Evolutionary conservation across 2,113 vertebrate genomes (phyloP).

Genomic region (Anser brachyrhynchus): DNA sequence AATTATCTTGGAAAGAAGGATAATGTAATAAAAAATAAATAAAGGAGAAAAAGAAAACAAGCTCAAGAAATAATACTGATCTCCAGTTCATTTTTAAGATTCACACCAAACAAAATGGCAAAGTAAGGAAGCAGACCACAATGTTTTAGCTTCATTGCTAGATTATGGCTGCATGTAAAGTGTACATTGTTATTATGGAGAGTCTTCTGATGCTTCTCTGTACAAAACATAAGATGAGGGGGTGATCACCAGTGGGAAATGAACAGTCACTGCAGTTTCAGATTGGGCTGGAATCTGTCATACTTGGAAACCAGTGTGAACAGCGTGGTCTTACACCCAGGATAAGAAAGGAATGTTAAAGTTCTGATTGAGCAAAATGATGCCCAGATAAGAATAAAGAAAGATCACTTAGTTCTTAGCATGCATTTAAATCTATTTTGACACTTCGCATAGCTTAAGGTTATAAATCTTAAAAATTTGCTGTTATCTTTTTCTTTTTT

Average conservation of each 20-base stretch:
- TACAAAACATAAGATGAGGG: conserved; percentile 28
- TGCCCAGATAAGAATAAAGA: not conserved
- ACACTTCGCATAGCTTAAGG: not conserved
- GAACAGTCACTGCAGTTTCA: conserved; percentile 9
- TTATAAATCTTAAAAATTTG: not conserved
- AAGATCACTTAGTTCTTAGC: not conserved
- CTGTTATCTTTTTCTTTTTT: not conserved
- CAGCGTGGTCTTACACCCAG: not conserved
- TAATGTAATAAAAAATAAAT: not conserved
- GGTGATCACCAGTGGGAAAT: not conserved
- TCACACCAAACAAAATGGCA: not conserved
- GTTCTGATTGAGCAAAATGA: not conserved
- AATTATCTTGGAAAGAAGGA: not conserved
- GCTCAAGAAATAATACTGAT: not conserved
- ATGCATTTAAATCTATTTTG: not conserved
- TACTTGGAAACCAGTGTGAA: not conserved
- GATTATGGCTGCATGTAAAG: not conserved
- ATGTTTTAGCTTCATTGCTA: not conserved
- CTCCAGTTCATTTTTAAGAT: not conserved
- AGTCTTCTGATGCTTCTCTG: conserved; percentile 5
- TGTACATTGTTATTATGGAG: conserved; percentile 5
- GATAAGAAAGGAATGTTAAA: not conserved
- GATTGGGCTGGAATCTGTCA: conserved; percentile 34
- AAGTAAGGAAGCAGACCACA: not conserved
- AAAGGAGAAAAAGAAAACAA: not conserved